phyloP scores from a whole-genome alignment of 2,797 vertebrate species.

The Melanotaenia maccullochi region DNA sequence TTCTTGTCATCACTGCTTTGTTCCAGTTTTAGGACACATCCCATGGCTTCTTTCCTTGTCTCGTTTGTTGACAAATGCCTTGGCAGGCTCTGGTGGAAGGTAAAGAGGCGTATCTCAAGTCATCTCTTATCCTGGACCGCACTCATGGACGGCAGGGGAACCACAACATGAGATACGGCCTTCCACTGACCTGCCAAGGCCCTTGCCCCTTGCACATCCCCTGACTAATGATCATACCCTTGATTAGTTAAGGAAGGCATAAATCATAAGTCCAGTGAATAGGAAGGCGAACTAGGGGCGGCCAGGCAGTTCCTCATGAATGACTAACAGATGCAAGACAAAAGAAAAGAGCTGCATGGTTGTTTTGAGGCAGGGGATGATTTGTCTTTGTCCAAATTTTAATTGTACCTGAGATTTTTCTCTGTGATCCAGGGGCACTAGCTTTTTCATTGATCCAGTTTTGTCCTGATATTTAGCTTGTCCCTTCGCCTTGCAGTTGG shows the following conservation, averaged over 20 bases:
- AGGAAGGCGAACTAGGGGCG: conserved; percentile 53
- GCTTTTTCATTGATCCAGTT: conserved; percentile 59
- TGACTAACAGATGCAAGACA: conserved; percentile 62
- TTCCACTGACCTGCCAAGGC: conserved; percentile 64
- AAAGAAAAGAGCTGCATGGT: conserved; percentile 46
- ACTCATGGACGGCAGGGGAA: conserved; percentile 30
- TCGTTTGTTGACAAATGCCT: conserved; percentile 53
- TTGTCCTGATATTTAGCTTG: conserved; percentile 68
- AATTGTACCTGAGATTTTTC: conserved; percentile 52
- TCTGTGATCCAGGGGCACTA: conserved; percentile 21
- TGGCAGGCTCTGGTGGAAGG: conserved; percentile 50
- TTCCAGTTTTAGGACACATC: conserved; percentile 36
- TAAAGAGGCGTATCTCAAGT: conserved; percentile 61
- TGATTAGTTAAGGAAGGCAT: conserved; percentile 79
- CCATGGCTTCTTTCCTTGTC: conserved; percentile 10
- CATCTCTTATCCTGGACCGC: conserved; percentile 68
- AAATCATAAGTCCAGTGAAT: conserved; percentile 69
- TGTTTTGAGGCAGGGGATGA: conserved; percentile 41
- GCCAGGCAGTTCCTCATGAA: conserved; percentile 57
- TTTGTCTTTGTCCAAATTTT: conserved; percentile 60
- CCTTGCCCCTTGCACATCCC: conserved; percentile 48
- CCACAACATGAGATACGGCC: conserved; percentile 41
- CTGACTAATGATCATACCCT: conserved; percentile 76
- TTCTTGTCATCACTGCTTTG: conserved; percentile 19
- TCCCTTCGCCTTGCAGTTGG: conserved; percentile 33